Evolutionary conservation across 1,140 invertebrate genomes (phyloP).

Genomic region (Helicoverpa armigera): DNA sequence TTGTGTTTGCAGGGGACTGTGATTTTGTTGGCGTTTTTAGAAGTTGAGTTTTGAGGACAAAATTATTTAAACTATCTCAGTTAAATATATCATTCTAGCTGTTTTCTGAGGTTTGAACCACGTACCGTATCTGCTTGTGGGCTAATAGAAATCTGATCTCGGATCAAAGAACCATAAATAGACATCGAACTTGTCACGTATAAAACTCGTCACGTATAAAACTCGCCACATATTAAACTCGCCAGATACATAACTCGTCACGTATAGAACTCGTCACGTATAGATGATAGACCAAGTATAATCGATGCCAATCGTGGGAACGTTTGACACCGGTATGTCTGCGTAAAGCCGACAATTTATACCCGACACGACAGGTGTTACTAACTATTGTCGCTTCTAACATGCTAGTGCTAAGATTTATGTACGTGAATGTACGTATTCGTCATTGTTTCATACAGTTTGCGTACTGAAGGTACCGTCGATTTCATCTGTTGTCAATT

Average conservation of each 20-base stretch:
- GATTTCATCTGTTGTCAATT: too few relatives aligned
- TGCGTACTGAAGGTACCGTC: too few relatives aligned
- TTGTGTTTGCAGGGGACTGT: background rate
- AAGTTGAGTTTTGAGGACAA: background rate
- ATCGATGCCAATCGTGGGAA: background rate
- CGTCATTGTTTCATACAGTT: background rate
- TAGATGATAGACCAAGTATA: background rate
- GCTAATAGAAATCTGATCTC: background rate
- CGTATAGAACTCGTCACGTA: background rate
- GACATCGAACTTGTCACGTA: background rate
- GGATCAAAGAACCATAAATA: background rate
- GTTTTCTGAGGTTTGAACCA: too few relatives aligned
- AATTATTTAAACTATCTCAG: background rate
- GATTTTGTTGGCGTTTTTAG: background rate
- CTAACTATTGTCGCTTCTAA: background rate
- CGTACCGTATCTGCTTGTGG: too few relatives aligned
- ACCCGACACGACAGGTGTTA: slow-evolving; percentile 7
- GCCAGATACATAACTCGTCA: background rate
- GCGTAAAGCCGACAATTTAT: slow-evolving; percentile 16
- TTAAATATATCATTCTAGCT: background rate
- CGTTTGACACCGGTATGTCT: slow-evolving; percentile 9
- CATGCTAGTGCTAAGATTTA: background rate
- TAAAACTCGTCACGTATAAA: too few relatives aligned
- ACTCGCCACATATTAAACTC: too few relatives aligned
- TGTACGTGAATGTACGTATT: background rate